These are phyloP conservation scores for Drosophila kepulauana DNA, from an alignment of 1,140 invertebrate species.

Conservation along the genomic window DNA sequence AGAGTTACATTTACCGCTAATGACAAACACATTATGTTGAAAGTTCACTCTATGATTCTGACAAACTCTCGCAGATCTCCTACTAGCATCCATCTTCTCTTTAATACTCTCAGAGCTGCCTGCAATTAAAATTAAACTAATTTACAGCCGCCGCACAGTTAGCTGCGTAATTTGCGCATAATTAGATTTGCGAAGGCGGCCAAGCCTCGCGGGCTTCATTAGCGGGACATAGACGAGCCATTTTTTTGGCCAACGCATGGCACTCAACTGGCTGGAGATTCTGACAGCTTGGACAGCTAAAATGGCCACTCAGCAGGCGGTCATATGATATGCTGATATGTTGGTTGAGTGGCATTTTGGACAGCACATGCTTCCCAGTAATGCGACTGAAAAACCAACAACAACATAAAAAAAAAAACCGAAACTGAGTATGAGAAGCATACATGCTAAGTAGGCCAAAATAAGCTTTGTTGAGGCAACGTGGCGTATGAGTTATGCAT, in stretches of 20 bases:
- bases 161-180: conserved; percentile 60
- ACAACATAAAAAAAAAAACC: conserved; percentile 4
- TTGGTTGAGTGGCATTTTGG: conserved; percentile 40
- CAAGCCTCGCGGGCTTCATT: conserved; percentile 24
- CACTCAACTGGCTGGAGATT: background rate
- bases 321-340: conserved; percentile 44
- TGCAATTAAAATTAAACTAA: conserved; percentile 52
- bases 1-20: conserved; percentile 40
- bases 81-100: background rate
- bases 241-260: background rate
- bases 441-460: conserved; percentile 51
- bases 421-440: conserved; percentile 6
- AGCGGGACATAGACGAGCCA: background rate
- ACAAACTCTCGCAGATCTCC: background rate
- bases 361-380: conserved; percentile 13
- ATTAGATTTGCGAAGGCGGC: conserved; percentile 43
- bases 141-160: conserved; percentile 49
- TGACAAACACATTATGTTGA: conserved; percentile 30
- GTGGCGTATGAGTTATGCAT: conserved; percentile 46
- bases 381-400: conserved; percentile 3
- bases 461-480: conserved; percentile 10
- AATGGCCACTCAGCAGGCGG: conserved; percentile 34
- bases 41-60: conserved; percentile 26
- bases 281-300: conserved; percentile 25
- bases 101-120: background rate